Conservation (phyloP, 2,888 invertebrate genomes). For the Ochropleura plecta region DNA sequence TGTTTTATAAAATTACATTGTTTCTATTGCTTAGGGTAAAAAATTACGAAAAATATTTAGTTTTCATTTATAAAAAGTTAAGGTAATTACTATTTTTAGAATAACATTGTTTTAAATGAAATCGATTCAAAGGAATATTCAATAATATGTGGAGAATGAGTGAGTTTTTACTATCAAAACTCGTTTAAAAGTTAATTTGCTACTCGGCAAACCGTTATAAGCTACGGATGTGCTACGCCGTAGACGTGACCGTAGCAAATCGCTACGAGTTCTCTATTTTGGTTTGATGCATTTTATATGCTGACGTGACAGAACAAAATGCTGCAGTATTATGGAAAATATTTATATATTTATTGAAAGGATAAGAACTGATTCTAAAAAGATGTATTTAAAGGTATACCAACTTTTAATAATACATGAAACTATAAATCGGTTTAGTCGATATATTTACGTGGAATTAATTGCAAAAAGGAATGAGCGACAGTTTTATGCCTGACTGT, state of each 20-base stretch:
- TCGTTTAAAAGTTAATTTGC: slow-evolving; percentile 31
- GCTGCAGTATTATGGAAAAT: slow-evolving; percentile 39
- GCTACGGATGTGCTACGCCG: slow-evolving; percentile 53
- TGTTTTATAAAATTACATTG: slow-evolving; percentile 73
- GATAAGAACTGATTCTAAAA: slow-evolving; percentile 33
- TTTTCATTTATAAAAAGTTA: slow-evolving; percentile 48
- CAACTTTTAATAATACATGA: slow-evolving; percentile 14
- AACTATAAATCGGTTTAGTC: slow-evolving; percentile 19
- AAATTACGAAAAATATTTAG: slow-evolving; percentile 41
- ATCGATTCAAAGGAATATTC: slow-evolving; percentile 50
- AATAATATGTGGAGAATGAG: slow-evolving; percentile 16
- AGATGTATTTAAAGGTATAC: slow-evolving; percentile 42
- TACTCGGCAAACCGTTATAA: slow-evolving; percentile 14
- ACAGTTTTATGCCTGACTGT: slow-evolving; percentile 28
- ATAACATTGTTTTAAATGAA: slow-evolving; percentile 57
- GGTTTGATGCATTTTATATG: slow-evolving; percentile 35
- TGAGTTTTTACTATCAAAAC: slow-evolving; percentile 11
- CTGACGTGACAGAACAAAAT: slow-evolving; percentile 39
- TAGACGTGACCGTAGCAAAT: slow-evolving; percentile 60
- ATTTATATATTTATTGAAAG: slow-evolving; percentile 34
- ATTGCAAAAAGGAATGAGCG: slow-evolving; percentile 41
- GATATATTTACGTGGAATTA: slow-evolving; percentile 29
- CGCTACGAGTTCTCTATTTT: slow-evolving; percentile 50
- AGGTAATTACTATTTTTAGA: slow-evolving; percentile 65
- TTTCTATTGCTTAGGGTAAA: slow-evolving; percentile 74